Conservation (phyloP, 2,113 vertebrate genomes). For the mouse (Mus musculus) region DNA sequence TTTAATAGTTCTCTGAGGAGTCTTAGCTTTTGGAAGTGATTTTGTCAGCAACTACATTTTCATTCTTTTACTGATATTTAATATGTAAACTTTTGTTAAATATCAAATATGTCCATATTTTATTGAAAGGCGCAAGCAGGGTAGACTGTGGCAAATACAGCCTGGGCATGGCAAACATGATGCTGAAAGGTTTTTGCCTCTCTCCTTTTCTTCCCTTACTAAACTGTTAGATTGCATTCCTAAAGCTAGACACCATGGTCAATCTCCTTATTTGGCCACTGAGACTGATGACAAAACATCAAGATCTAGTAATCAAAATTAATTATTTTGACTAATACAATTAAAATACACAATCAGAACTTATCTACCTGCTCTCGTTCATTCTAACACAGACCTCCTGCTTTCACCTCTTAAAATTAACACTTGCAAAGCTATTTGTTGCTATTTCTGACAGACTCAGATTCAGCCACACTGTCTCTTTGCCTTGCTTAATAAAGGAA, state of each 20-base stretch:
- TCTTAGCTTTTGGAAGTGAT: neutral
- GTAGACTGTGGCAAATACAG: neutral
- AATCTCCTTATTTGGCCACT: neutral
- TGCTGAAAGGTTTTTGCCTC: neutral
- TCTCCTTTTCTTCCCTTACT: neutral
- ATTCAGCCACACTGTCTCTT: neutral
- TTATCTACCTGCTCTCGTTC: neutral
- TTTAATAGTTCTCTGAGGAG: conserved; percentile 26
- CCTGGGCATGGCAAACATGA: neutral
- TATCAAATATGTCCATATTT: conserved; percentile 25
- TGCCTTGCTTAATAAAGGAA: neutral
- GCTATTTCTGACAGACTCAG: neutral
- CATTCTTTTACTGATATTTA: neutral
- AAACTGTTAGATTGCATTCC: neutral
- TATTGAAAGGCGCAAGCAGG: neutral
- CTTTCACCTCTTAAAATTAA: neutral
- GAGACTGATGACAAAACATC: neutral
- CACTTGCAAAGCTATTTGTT: neutral
- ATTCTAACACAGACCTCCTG: neutral
- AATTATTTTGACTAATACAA: neutral
- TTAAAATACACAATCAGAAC: neutral
- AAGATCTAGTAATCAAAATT: neutral
- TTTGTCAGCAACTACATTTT: neutral
- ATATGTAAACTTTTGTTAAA: neutral
- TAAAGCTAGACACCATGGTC: neutral